phyloP scores from a whole-genome alignment of 1,140 invertebrate genomes.

The Drosophila willistoni region DNA sequence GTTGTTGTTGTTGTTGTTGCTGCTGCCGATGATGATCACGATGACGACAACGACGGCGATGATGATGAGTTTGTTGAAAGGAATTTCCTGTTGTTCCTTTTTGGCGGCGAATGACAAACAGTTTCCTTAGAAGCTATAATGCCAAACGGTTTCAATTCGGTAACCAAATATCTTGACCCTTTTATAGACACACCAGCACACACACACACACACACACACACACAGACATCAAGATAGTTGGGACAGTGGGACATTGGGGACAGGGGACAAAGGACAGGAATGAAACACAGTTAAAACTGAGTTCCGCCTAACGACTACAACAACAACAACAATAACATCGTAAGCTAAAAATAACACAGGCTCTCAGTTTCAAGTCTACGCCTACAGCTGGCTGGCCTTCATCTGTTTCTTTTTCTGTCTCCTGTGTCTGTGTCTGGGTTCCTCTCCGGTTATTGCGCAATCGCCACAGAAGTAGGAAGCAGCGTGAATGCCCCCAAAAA shows the following conservation, averaged over 20 bases:
- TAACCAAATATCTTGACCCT: constrained; percentile 71
- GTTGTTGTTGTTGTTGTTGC: neutral
- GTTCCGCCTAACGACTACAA: constrained; percentile 35
- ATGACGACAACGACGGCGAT: neutral
- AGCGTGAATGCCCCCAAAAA: constrained; percentile 20
- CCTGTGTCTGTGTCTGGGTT: constrained; percentile 21
- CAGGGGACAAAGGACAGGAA: neutral
- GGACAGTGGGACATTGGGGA: constrained; percentile 15
- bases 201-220: neutral
- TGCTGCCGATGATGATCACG: neutral
- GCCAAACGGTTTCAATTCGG: constrained; percentile 32
- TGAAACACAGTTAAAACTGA: constrained; percentile 37
- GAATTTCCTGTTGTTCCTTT: constrained; percentile 64
- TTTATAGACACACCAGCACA: constrained; percentile 6
- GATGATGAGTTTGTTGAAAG: constrained; percentile 77
- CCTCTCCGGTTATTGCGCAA: constrained; percentile 63
- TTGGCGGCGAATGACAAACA: constrained; percentile 45
- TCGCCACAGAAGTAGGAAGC: constrained; percentile 39
- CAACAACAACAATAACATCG: constrained; percentile 9
- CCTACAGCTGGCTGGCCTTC: constrained; percentile 11
- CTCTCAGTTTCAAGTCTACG: constrained; percentile 30
- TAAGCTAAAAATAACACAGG: constrained; percentile 66
- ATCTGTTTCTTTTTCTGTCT: neutral
- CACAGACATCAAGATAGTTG: constrained; percentile 25
- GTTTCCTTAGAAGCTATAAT: constrained; percentile 61